Evolutionary conservation across 2,888 invertebrate genomes (phyloP), one percentile per base, ranked within the genome.

Genomic region (Drosophila pseudotakahashii): DNA sequence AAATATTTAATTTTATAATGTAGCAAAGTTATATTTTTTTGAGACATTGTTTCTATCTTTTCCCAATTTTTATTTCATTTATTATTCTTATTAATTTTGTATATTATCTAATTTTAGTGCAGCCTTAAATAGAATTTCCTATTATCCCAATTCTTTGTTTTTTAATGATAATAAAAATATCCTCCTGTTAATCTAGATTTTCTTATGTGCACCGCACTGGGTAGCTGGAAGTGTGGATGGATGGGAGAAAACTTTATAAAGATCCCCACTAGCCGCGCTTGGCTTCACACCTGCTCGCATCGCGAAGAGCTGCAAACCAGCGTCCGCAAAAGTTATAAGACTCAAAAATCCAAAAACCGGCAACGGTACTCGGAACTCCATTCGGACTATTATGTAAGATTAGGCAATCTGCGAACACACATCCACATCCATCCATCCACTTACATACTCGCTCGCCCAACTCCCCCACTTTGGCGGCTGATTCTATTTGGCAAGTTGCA

Each of bases 241-340:
- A 72, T 53, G 51, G 70, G 62, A 44, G 57, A 64, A 86, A 81
- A 84, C 88, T 89, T 83, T 89, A 91, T 89, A 90, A 90, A 90
- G 89, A 86, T 82, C 75, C 66, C 81, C 70, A 70, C 73, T 50
- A 87, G 78, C 89, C 83, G 91, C 90, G 91, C 83, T 90, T 91
- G 79, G 90, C 85, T 90, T 90, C 90, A 90, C 90, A 90, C 89
- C 85, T 88, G 88, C 81, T 76, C 79, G 77, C 75, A 79, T 79
- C 88, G 81, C 78, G 75, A 81, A 78, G 71, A 73, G 80, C 77
- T 72, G 60, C 82, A 77, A 77, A 89, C 81, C 83, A 76, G 58
- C 64, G 61, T 63, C 44, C 69, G 55, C 54, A 14, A 37, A 55
- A 42, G n/a, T 11, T 37, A n/a, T 32, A 34, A 62, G 48, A 9